These are phyloP conservation scores for Aviceda subcristata DNA, from an alignment of 2,113 vertebrate genomes.

Conservation along the genomic window DNA sequence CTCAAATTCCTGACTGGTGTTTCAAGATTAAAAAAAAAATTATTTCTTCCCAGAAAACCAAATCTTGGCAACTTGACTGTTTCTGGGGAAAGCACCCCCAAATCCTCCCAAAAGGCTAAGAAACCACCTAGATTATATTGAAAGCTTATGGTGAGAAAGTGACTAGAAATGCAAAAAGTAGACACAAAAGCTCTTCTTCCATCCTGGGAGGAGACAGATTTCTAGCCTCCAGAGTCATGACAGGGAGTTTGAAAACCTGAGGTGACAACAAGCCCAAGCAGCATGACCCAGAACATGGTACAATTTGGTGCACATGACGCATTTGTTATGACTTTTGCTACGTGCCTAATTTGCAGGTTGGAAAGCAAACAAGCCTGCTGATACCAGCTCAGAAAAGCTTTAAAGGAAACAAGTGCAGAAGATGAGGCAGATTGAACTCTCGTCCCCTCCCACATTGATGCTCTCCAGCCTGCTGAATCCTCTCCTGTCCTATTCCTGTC, in stretches of 20 bases:
- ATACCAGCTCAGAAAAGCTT: neutral
- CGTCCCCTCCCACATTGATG: rapidly evolving
- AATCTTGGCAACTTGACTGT: neutral
- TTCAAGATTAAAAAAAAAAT: neutral
- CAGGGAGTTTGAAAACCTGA: neutral
- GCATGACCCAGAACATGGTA: neutral
- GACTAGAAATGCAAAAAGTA: neutral
- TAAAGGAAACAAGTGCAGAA: neutral
- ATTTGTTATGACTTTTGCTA: neutral
- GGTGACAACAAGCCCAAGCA: neutral
- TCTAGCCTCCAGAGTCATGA: neutral
- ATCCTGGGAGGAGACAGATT: neutral
- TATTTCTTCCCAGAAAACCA: neutral
- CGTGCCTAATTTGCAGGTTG: neutral
- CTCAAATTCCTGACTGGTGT: neutral
- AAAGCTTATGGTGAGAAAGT: neutral
- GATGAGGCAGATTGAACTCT: neutral
- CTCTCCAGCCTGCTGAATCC: neutral
- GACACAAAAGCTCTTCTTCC: neutral
- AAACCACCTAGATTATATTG: neutral
- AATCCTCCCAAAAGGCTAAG: neutral
- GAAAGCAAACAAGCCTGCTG: neutral
- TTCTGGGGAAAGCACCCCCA: neutral
- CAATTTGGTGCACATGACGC: neutral
- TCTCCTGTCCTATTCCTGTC: neutral